Evolutionary conservation across 2,888 invertebrate genomes (phyloP).

Genomic region (Ellobium chinense): DNA sequence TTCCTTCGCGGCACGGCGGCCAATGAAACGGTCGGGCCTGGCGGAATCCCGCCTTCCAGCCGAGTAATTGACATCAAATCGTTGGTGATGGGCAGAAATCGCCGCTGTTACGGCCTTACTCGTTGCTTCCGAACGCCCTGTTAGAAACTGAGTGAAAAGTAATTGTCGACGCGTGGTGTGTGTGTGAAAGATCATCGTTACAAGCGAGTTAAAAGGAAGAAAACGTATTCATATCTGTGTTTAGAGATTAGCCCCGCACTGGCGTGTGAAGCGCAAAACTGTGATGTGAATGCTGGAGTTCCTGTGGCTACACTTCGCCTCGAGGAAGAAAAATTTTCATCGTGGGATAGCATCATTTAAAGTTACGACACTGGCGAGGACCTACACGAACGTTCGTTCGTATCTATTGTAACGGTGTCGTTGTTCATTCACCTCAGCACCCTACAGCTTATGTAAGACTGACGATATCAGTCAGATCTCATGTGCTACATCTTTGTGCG

Average conservation of each 20-base stretch:
- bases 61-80: slow-evolving; percentile 9
- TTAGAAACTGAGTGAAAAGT: neutral
- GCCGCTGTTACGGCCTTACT: neutral
- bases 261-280: neutral
- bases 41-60: neutral
- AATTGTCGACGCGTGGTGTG: slow-evolving; percentile 29
- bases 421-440: too few species aligned
- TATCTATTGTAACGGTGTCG: too few species aligned
- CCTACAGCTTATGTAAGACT: too few species aligned
- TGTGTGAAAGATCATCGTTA: neutral
- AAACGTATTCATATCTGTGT: neutral
- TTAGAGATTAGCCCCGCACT: neutral
- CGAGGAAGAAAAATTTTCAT: too few species aligned
- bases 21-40: neutral
- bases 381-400: too few species aligned
- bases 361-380: too few species aligned
- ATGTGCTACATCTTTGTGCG: too few species aligned
- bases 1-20: neutral
- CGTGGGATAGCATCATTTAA: too few species aligned
- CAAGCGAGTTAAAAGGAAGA: neutral
- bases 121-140: neutral
- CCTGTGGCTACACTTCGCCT: too few species aligned
- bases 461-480: neutral
- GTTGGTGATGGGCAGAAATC: slow-evolving; percentile 18
- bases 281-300: neutral